Evolutionary conservation across 2,888 invertebrate genomes (phyloP).

Genomic region (Onchidella celtica): DNA sequence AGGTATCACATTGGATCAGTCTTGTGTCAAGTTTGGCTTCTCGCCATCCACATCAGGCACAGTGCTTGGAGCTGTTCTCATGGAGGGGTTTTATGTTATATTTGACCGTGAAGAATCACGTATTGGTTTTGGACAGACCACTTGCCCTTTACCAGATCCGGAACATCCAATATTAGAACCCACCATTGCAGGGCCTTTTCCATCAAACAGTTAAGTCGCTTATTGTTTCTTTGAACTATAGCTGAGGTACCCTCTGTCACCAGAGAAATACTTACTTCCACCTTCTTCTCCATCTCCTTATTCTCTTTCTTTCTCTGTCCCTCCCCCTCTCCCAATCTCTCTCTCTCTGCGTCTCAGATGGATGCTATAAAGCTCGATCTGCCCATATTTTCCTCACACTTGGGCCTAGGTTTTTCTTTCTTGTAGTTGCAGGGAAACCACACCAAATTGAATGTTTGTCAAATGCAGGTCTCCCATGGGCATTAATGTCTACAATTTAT

Average conservation of each 20-base stretch:
- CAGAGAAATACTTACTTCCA: background rate
- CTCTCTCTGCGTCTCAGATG: no score
- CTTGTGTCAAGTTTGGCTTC: constrained; percentile 78
- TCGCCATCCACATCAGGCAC: constrained; percentile 75
- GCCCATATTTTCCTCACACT: no score
- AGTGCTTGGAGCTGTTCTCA: constrained; percentile 79
- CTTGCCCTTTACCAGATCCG: constrained; percentile 63
- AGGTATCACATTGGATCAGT: constrained; percentile 6
- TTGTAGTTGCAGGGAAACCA: no score
- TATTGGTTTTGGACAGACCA: constrained; percentile 78
- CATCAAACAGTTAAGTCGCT: constrained; percentile 46
- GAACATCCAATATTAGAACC: constrained; percentile 48
- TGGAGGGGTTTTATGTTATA: constrained; percentile 80
- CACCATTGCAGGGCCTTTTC: constrained; percentile 58
- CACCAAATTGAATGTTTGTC: no score
- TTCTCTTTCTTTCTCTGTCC: constrained; percentile 4
- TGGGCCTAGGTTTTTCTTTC: no score
- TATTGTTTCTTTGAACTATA: background rate
- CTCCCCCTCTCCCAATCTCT: no score
- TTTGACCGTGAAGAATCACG: constrained; percentile 78
- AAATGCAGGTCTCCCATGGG: no score
- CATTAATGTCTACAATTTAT: no score
- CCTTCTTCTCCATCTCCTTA: background rate
- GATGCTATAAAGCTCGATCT: no score
- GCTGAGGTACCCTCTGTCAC: no score